Evolutionary conservation across 2,113 vertebrate genomes (phyloP).

Genomic region (Ciconia stormi): DNA sequence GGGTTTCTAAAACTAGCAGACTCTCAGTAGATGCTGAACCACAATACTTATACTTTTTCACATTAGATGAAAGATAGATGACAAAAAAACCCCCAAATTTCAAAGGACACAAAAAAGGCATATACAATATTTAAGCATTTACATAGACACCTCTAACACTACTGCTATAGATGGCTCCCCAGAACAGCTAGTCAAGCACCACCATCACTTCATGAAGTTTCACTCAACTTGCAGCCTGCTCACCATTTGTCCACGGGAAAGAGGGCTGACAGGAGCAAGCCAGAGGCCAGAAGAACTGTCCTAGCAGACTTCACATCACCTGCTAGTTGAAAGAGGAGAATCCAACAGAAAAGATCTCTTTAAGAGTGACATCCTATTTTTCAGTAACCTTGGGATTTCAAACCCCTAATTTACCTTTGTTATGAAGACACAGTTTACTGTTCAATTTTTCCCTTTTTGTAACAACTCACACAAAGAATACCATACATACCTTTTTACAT

Average conservation of each 20-base stretch:
- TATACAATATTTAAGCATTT: not conserved
- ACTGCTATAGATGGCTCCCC: not conserved
- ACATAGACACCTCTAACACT: fast-evolving
- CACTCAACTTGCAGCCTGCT: not conserved
- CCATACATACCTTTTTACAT: not conserved
- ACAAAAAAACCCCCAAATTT: not conserved
- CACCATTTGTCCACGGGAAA: not conserved
- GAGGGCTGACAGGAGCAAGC: not conserved
- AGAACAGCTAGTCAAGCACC: not conserved
- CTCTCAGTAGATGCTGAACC: not conserved
- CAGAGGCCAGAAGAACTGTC: not conserved
- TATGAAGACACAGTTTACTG: not conserved
- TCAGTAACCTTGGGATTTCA: not conserved
- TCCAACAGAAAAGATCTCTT: not conserved
- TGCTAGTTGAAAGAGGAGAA: not conserved
- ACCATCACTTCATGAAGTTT: not conserved
- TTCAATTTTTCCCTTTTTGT: not conserved
- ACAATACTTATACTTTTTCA: not conserved
- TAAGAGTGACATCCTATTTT: not conserved
- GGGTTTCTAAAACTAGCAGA: not conserved
- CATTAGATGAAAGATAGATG: not conserved
- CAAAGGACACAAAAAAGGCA: not conserved
- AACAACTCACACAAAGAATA: not conserved
- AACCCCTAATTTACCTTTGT: not conserved
- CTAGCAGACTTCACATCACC: not conserved